Evolutionary conservation across 2,113 vertebrate genomes (phyloP), one percentile per base, ranked within the genome.

Genomic region (Sterrhoptilus dennistouni): DNA sequence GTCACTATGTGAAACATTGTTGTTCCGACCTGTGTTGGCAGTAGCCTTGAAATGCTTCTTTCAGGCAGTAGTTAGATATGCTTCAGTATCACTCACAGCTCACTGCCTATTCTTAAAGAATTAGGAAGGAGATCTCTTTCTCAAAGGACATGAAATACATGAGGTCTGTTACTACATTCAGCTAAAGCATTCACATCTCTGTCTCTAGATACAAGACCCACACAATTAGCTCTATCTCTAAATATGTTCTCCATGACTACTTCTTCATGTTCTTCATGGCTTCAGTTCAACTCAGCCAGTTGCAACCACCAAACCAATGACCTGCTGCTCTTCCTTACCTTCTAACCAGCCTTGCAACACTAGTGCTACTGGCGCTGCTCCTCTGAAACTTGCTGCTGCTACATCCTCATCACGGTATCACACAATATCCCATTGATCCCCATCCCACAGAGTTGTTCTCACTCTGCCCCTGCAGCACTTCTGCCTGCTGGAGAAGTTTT

Each of bases 391-490:
- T 71, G 9, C 36, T 74, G 59, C 71, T 89, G 36, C 42, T 74
- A 5, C 1, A 0, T n/a, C 4, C 40, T 50, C 45, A 49, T 27
- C 6, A 3, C 57, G n/a, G 20, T 12, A 17, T 18, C 23, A 36
- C 15, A 36, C 15, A 36, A 36, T 36, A 36, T 1, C 20, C 22
- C 12, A 12, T 8, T 44, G 9, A 33, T 56, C 38, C 64, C 24
- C 24, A 63, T 21, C 71, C 27, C 57, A 31, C 0, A 9, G 29
- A 1, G 1, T 0, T 40, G 33, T 27, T 54, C 40, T 65, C 21
- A 36, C 12, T 65, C 33, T 6, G 25, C 4, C 8, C 16, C 24
- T 82, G 5, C 56, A 78, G 22, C 45, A 38, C 25, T 63, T 78
- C 47, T 19, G 25, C 33, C 13, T 40, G n/a, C 23, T 57, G 17